Conservation (phyloP, 2,113 vertebrate genomes). For the Aegithalos caudatus region DNA sequence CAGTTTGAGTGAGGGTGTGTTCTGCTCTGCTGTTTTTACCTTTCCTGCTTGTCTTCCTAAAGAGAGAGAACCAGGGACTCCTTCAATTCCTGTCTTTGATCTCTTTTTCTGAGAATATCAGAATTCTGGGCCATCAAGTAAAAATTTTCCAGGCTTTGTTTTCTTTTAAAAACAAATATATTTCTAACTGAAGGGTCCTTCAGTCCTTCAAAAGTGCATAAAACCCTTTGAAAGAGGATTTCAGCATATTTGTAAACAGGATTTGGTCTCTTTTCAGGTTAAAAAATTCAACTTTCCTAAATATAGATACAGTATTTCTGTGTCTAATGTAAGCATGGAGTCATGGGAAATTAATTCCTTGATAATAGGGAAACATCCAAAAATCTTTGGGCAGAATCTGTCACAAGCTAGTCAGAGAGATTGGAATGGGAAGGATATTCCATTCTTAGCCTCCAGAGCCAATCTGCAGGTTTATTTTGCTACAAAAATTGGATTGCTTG, state of each 20-base stretch:
- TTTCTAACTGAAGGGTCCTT: neutral
- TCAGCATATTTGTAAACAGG: neutral
- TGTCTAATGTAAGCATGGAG: neutral
- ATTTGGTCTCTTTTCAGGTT: neutral
- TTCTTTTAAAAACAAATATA: neutral
- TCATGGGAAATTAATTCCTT: neutral
- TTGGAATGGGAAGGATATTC: neutral
- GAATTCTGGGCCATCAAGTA: neutral
- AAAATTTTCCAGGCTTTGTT: neutral
- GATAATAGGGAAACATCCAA: neutral
- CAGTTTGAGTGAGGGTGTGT: neutral
- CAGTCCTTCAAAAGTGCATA: neutral
- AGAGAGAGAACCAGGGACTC: neutral
- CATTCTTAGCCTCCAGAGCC: neutral
- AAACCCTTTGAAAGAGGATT: neutral
- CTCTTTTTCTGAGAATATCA: neutral
- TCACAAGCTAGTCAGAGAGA: neutral
- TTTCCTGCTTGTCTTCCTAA: neutral
- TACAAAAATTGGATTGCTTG: neutral
- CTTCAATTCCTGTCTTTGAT: neutral
- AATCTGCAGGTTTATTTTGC: neutral
- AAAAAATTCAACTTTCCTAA: neutral
- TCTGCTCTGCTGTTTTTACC: neutral
- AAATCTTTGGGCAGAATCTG: neutral
- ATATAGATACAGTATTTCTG: neutral